Percentiles rank a stretch among this genome's conserved stretches.
These are phyloP conservation scores for Hetaerina titia DNA, from an alignment of 2,888 invertebrate species.

Conservation along the genomic window DNA sequence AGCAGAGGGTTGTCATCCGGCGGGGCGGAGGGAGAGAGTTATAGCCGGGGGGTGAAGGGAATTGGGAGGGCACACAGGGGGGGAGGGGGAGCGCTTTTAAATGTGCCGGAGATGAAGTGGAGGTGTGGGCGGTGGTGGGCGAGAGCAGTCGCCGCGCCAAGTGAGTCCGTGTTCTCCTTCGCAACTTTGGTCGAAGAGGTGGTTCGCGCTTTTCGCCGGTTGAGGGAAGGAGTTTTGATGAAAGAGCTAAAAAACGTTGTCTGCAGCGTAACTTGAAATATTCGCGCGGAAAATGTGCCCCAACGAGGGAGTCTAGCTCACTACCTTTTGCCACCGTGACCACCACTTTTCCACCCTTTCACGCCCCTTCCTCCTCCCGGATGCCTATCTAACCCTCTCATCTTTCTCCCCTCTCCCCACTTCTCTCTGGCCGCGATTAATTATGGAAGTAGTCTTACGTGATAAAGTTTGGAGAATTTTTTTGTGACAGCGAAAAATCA, in stretches of 20 bases:
- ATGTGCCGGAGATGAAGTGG: constrained; percentile 12
- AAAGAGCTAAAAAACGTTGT: constrained; percentile 34
- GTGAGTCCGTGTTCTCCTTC: not conserved
- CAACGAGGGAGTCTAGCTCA: not conserved
- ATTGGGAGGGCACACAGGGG: not conserved
- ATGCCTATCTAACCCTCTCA: not conserved
- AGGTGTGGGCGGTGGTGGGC: not conserved
- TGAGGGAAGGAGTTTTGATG: constrained; percentile 35
- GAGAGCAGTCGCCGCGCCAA: not conserved
- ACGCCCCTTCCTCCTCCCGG: not conserved
- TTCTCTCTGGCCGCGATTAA: not conserved
- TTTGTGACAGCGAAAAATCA: not conserved
- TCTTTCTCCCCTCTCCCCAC: not conserved
- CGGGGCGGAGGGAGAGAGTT: constrained; percentile 21
- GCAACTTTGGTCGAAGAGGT: constrained; percentile 9
- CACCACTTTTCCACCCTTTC: not conserved
- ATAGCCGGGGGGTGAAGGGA: not conserved
- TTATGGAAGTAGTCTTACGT: constrained; percentile 16
- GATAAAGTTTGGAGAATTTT: not conserved
- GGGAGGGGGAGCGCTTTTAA: not conserved
- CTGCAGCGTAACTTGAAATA: constrained; percentile 36
- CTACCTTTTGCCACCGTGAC: not conserved
- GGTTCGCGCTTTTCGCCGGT: not conserved
- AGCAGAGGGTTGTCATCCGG: not conserved
- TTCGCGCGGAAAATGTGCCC: not conserved